These are phyloP conservation scores for Axinella damicornis DNA, from an alignment of 37 sponge, comb jelly and placozoan genomes.

Conservation along the genomic window DNA sequence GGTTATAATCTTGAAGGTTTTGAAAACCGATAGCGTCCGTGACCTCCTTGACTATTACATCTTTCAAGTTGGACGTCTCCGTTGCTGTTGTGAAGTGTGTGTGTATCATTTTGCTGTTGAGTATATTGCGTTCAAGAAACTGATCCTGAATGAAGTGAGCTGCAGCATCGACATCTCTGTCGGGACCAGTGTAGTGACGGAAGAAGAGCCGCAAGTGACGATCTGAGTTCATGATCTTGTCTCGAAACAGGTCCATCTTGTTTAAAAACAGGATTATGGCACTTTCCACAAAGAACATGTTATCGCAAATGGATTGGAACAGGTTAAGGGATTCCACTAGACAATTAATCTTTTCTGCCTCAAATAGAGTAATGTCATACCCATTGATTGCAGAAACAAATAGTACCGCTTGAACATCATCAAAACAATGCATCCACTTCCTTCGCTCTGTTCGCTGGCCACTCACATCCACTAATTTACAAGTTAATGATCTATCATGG, in stretches of 20 bases:
- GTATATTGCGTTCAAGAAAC: conserved; percentile 45
- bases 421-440: conserved; percentile 92
- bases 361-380: conserved; percentile 80
- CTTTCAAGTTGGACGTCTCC: too few relatives aligned
- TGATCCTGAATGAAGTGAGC: conserved; percentile 49
- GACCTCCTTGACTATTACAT: too few relatives aligned
- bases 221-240: conserved; percentile 71
- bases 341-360: too few relatives aligned
- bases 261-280: conserved; percentile 80
- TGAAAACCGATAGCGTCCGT: too few relatives aligned
- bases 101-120: conserved; percentile 30
- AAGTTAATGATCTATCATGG: conserved; percentile 35
- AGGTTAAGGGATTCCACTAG: neutral
- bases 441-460: conserved; percentile 86
- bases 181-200: conserved; percentile 61
- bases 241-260: conserved; percentile 76
- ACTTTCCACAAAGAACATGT: neutral
- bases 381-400: conserved; percentile 84
- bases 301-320: neutral
- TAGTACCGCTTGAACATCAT: conserved; percentile 86
- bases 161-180: conserved; percentile 63
- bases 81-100: too few relatives aligned
- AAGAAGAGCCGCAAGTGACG: conserved; percentile 74
- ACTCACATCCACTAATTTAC: conserved; percentile 79
- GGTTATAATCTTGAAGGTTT: too few relatives aligned